These are phyloP conservation scores for Plecturocebus donacophilus DNA, from an alignment of 2,113 vertebrate genomes.

Conservation along the genomic window DNA sequence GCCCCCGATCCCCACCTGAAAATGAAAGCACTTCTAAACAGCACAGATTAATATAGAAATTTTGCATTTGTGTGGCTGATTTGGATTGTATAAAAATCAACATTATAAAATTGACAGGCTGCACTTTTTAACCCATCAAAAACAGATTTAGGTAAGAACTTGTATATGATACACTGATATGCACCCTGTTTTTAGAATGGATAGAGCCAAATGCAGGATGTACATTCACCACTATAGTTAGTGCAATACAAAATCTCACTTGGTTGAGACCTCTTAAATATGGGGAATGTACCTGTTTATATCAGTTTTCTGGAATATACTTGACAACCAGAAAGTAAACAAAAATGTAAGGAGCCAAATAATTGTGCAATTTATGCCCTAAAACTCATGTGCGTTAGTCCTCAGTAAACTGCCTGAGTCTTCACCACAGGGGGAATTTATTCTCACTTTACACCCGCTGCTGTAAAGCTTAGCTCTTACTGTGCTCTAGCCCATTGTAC, in stretches of 20 bases:
- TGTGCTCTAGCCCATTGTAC: not conserved
- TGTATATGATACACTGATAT: not conserved
- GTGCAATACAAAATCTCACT: not conserved
- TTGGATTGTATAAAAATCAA: slow-evolving; percentile 7
- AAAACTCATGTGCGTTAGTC: not conserved
- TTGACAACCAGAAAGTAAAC: not conserved
- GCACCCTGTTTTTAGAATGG: not conserved
- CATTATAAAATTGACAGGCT: not conserved
- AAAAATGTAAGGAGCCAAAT: not conserved
- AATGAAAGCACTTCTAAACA: not conserved
- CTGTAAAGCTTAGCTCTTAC: not conserved
- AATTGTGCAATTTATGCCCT: not conserved
- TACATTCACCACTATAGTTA: not conserved
- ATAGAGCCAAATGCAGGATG: not conserved
- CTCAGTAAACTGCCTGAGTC: not conserved
- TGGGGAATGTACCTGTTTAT: not conserved
- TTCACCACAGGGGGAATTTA: not conserved
- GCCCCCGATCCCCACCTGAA: not conserved
- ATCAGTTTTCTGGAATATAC: not conserved
- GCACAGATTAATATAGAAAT: not conserved
- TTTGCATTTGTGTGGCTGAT: not conserved
- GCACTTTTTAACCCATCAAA: not conserved
- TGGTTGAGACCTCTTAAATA: not conserved
- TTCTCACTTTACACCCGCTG: not conserved
- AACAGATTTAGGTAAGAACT: not conserved